Evolutionary conservation across 2,797 vertebrate genomes (phyloP).

Genomic region (Gallinago nigripennis): DNA sequence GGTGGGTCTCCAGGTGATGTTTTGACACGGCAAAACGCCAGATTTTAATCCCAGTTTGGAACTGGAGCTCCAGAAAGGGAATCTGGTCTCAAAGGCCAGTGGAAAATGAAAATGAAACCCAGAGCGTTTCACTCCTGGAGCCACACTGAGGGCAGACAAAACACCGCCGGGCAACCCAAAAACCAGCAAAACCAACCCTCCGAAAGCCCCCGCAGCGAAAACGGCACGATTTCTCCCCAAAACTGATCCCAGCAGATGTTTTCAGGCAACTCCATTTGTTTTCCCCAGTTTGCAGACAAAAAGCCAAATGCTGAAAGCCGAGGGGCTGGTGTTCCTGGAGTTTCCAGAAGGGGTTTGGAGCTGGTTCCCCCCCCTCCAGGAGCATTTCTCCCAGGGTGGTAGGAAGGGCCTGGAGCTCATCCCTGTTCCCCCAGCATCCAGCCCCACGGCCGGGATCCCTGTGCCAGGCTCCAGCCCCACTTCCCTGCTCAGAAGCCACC

Average conservation of each 20-base stretch:
- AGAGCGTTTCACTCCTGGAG: not conserved
- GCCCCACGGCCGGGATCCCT: accelerated
- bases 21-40: accelerated
- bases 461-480: not conserved
- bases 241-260: not conserved
- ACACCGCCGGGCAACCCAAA: not conserved
- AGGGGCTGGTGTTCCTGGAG: accelerated
- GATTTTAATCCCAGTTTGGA: not conserved
- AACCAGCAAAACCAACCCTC: not conserved
- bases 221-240: accelerated
- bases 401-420: not conserved
- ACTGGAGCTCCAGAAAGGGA: not conserved
- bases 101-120: accelerated
- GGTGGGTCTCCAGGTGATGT: not conserved
- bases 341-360: not conserved
- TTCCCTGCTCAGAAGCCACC: not conserved
- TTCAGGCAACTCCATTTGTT: not conserved
- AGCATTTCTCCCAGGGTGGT: accelerated
- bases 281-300: not conserved
- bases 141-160: accelerated
- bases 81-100: not conserved
- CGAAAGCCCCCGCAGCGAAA: accelerated
- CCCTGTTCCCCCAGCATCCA: not conserved
- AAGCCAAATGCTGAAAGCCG: accelerated
- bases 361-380: not conserved